phyloP scores from a whole-genome alignment of 2,113 vertebrate species.

The Mixornis gularis region DNA sequence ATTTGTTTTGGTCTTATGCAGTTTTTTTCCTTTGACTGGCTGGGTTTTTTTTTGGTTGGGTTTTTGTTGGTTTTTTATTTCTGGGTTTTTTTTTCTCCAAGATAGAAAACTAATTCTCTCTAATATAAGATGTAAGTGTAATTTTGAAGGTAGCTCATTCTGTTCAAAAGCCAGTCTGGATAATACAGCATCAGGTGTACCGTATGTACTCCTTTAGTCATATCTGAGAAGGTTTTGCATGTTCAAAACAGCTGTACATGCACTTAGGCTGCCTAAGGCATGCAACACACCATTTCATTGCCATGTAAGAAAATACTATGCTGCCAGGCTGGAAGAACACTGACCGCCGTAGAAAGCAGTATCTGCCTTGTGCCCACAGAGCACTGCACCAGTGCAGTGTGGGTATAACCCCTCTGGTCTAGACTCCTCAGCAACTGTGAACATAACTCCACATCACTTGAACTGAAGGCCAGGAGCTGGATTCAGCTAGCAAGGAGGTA shows the following conservation, averaged over 20 bases:
- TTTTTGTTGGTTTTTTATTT: not conserved
- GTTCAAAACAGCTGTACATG: not conserved
- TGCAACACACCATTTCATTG: not conserved
- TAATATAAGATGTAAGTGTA: not conserved
- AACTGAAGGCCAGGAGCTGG: not conserved
- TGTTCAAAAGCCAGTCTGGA: not conserved
- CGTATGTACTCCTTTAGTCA: not conserved
- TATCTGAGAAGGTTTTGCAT: not conserved
- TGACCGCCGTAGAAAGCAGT: not conserved
- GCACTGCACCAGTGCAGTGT: not conserved
- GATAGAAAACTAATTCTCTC: not conserved
- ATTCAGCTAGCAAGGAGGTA: not conserved
- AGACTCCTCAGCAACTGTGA: not conserved
- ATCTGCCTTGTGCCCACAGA: not conserved
- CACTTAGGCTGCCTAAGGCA: not conserved
- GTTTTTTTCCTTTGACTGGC: not conserved
- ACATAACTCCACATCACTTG: not conserved
- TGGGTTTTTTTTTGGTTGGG: not conserved
- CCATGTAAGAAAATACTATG: not conserved
- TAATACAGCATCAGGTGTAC: not conserved
- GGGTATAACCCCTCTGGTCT: not conserved
- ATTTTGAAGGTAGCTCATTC: not conserved
- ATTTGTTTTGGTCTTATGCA: not conserved
- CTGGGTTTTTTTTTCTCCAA: fast-evolving
- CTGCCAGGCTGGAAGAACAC: not conserved